Evolutionary conservation across 1,140 invertebrate genomes (phyloP), one percentile per base, ranked within the genome.

Genomic region (Monochamus saltuarius): DNA sequence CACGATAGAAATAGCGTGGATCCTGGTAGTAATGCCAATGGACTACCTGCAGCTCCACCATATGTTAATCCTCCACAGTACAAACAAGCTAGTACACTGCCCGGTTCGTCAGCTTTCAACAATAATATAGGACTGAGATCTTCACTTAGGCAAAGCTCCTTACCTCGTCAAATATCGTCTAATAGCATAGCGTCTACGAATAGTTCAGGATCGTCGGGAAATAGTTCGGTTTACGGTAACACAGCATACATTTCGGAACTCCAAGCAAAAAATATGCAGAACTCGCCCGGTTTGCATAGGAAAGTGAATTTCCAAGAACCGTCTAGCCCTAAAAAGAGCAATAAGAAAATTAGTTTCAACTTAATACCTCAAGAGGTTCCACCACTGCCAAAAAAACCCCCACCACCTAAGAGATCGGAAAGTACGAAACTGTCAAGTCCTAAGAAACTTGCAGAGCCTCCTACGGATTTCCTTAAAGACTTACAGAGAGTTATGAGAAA

Each of bases 401-500:
- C 84, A 53, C 85, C 89, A 10, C 89, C 89, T 0, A 84, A 86
- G 64, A 82, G 89, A 36, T 86, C 88, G 7, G 87, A 89, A 59
- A 85, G 83, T 63, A 89, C 88, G 0, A 80, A 84, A 49, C 73
- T 86, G 8, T 83, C 84, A 0, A 88, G 86, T n/a, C 89, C 90
- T 0, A 89, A 89, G 65, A 89, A 89, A 61, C 78, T 90, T 13
- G 82, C 84, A 0, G 88, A 91, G 67, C 91, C 91, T 1, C 90
- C 91, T 0, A 84, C 85, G 4, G 89, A 91, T 43, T 95, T 96
- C 68, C 78, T 95, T 7, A 88, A 88, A 71, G 92, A 95, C 76
- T 79, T 95, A 7, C 92, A 95, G 66, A 80, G 92, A 45, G 92
- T 95, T 0, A 95, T 95, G 90, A 84, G 90, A 47, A 94, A 95